Evolutionary conservation across 2,888 invertebrate species (phyloP), one percentile per base, ranked within the genome.

Genomic region (Idaea straminata): DNA sequence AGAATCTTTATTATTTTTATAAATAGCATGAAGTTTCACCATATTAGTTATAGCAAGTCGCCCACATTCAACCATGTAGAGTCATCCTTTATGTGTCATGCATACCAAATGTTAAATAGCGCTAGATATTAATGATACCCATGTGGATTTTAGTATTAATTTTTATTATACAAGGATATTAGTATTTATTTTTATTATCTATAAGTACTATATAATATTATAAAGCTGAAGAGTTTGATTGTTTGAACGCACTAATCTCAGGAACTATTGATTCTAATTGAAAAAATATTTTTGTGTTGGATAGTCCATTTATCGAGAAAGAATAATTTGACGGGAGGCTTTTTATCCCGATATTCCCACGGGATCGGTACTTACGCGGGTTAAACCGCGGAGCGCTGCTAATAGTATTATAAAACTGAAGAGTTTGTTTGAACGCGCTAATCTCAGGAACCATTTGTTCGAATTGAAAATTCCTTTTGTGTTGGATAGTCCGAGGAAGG

Each of bases 61-160:
- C 74, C 74, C 70, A 74, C 74, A 57, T 64, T 64, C 64, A 63
- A 61, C 65, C 66, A 35, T 66, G 65, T 62, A 38, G 67, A 66
- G 66, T 64, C 34, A 34, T 71, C 68, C 57, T 71, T 64, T 66
- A 67, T 68, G 64, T 65, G 71, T 71, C 73, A 68, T 67, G 65
- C 64, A 66, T 65, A 63, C 59, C 63, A 66, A 58, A 70, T 64
- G 65, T 25, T 64, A 68, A 57, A 35, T 58, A 59, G 63, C 34
- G 16, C 64, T 61, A 10, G 15, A 59, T 25, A 13, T 34, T 34
- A 59, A 10, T 59, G 34, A 59, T 58, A 16, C 15, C 57, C 59
- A 34, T 25, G 16, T 5, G 36, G 6, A 57, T 62, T 35, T 64
- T 60, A 64, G 64, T 34, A n/a, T 63, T 16, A 34, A 15, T 57